Evolutionary conservation across 2,113 vertebrate species (phyloP).

Genomic region (Myotis davidii): DNA sequence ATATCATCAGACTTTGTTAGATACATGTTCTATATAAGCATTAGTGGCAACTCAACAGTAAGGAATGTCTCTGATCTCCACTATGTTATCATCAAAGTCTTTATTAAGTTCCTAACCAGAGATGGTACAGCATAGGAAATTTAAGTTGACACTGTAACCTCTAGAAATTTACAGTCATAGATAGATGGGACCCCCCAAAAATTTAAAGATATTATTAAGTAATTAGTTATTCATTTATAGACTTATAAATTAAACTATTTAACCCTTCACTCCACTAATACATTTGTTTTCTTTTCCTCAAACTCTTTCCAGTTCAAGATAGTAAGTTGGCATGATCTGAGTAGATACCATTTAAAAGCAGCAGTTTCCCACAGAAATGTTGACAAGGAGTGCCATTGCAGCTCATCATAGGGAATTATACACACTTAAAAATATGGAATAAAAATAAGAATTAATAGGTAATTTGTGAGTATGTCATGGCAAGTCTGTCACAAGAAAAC

Average conservation of each 20-base stretch:
- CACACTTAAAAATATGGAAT: background rate
- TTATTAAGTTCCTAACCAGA: constrained; percentile 23
- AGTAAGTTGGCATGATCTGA: background rate
- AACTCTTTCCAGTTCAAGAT: background rate
- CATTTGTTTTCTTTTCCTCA: constrained; percentile 39
- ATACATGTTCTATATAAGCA: background rate
- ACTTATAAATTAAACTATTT: background rate
- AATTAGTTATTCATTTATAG: background rate
- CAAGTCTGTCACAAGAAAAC: background rate
- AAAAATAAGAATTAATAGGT: background rate
- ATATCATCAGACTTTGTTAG: background rate
- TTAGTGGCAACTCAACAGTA: background rate
- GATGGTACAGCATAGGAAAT: background rate
- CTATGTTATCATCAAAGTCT: background rate
- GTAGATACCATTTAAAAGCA: background rate
- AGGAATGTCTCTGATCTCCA: constrained; percentile 11
- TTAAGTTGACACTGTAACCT: constrained; percentile 19
- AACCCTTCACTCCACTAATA: background rate
- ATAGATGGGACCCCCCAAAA: background rate
- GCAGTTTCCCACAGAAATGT: background rate
- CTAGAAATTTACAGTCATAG: constrained; percentile 47
- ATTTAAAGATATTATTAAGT: background rate
- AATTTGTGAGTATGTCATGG: background rate
- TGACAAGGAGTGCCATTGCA: background rate
- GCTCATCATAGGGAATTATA: background rate